phyloP scores from a whole-genome alignment of 2,113 vertebrate species.

The Natator depressus region DNA sequence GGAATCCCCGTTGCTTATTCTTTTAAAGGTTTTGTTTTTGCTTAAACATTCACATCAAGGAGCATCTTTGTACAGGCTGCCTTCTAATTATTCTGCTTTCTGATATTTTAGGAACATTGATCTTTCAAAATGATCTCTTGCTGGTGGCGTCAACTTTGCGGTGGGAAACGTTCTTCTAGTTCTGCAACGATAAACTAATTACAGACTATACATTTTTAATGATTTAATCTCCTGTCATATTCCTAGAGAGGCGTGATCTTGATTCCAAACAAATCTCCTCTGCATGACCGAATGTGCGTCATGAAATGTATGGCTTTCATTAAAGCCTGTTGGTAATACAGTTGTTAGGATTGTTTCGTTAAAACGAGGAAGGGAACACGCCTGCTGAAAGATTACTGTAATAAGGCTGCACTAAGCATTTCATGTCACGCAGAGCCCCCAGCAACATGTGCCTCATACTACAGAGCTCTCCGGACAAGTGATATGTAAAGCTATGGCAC shows the following conservation, averaged over 20 bases:
- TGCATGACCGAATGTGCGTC: slow-evolving; percentile 70
- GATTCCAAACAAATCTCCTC: slow-evolving; percentile 76
- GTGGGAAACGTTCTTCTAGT: slow-evolving; percentile 68
- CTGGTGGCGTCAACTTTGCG: slow-evolving; percentile 64
- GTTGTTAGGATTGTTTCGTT: slow-evolving; percentile 64
- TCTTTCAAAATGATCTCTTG: slow-evolving; percentile 73
- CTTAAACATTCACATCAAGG: neutral
- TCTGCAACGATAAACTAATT: slow-evolving; percentile 78
- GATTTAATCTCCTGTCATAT: slow-evolving; percentile 79
- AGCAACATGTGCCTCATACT: slow-evolving; percentile 25
- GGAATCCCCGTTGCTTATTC: slow-evolving; percentile 12
- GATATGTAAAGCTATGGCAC: accelerated
- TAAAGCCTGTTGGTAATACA: slow-evolving; percentile 72
- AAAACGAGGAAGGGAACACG: slow-evolving; percentile 33
- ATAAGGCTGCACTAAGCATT: slow-evolving; percentile 65
- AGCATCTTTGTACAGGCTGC: slow-evolving; percentile 19
- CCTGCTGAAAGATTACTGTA: slow-evolving; percentile 40
- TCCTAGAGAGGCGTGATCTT: slow-evolving; percentile 69
- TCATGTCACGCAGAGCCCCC: neutral
- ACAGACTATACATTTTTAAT: slow-evolving; percentile 81
- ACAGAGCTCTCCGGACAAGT: neutral
- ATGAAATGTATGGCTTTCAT: slow-evolving; percentile 76
- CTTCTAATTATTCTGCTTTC: slow-evolving; percentile 65
- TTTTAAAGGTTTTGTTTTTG: neutral
- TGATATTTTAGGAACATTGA: slow-evolving; percentile 60